Base-by-base conservation (phyloP, 2,113 vertebrate genomes). In the Mesocricetus auratus region DNA sequence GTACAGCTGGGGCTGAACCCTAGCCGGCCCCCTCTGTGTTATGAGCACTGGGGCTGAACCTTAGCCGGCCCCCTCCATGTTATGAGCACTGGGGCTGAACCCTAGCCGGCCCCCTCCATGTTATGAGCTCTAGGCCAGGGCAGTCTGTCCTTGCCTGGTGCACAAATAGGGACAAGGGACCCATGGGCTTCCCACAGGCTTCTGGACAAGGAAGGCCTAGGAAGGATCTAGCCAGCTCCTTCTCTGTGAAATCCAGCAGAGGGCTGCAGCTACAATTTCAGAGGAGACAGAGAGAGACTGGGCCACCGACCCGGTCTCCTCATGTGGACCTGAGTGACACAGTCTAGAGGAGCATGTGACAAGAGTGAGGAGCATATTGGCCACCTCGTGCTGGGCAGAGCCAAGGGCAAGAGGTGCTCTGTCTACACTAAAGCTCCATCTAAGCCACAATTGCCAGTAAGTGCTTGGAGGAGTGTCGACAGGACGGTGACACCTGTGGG, bases 401-500 rank as follows among this genome's bases (percentile, higher is more conserved):
- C 24, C 94, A 66, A 50, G 79, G n/a, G 75, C 71, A 36, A 1
- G 22, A 22, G 21, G 33, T 0, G 16, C 24, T 7, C 11, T 15
- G 8, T 16, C 21, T 33, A 36, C 12, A 16, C 21, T 21, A 29
- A 93, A 47, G 39, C 12, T 66, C 39, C 13, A 64, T 6, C 17
- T 7, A 62, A 26, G n/a, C 62, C 62, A 24, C 60, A 56, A 68
- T 33, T 45, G 29, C 24, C 42, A 13, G 69, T 53, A 31, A 16
- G 56, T 1, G 8, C 13, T 10, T 8, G 0, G n/a, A 19, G 16
- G 1, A 26, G 86, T 6, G 60, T 60, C 58, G n/a, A n/a, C 15
- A 60, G 0, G 0, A 1, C 3, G 0, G 11, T 0, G 42, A 9
- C 0, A 39, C 17, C 31, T 0, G 0, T 17, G 33, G 31, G 86